These are phyloP conservation scores for Tetranychus truncatus DNA, from an alignment of 2,888 invertebrate species.

Conservation along the genomic window DNA sequence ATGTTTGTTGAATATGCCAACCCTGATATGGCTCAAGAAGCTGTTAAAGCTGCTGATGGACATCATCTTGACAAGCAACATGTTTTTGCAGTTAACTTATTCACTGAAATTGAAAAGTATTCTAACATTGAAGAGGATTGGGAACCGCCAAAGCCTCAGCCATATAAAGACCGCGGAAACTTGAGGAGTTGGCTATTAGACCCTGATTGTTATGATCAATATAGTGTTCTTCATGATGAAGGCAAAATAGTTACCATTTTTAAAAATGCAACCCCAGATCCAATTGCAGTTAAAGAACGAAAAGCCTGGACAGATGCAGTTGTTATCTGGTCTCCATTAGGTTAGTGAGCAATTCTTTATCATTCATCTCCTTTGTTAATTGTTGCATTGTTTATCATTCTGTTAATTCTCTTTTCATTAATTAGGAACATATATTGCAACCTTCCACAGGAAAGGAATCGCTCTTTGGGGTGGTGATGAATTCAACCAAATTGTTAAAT, in stretches of 20 bases:
- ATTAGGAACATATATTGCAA: constrained; percentile 74
- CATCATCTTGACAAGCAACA: constrained; percentile 90
- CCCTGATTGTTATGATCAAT: constrained; percentile 89
- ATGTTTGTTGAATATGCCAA: constrained; percentile 79
- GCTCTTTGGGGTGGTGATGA: constrained; percentile 92
- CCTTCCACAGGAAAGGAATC: constrained; percentile 86
- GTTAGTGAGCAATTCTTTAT: background rate
- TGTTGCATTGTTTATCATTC: background rate
- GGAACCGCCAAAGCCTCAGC: constrained; percentile 70
- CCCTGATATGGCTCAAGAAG: constrained; percentile 63
- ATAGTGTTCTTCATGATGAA: constrained; percentile 66
- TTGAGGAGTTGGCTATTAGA: constrained; percentile 78
- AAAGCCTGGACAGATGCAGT: constrained; percentile 39
- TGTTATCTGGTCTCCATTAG: constrained; percentile 84
- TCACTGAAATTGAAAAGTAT: constrained; percentile 87
- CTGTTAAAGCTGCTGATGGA: constrained; percentile 57
- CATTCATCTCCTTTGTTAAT: background rate
- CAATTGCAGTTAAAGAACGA: constrained; percentile 56
- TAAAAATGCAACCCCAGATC: constrained; percentile 75
- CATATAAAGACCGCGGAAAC: constrained; percentile 79
- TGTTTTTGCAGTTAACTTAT: constrained; percentile 76
- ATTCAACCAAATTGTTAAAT: constrained; percentile 76
- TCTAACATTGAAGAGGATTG: constrained; percentile 76
- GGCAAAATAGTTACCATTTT: constrained; percentile 63
- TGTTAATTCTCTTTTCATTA: background rate